Conservation (phyloP, 2,888 invertebrate species). For the Andrena bucephala region DNA sequence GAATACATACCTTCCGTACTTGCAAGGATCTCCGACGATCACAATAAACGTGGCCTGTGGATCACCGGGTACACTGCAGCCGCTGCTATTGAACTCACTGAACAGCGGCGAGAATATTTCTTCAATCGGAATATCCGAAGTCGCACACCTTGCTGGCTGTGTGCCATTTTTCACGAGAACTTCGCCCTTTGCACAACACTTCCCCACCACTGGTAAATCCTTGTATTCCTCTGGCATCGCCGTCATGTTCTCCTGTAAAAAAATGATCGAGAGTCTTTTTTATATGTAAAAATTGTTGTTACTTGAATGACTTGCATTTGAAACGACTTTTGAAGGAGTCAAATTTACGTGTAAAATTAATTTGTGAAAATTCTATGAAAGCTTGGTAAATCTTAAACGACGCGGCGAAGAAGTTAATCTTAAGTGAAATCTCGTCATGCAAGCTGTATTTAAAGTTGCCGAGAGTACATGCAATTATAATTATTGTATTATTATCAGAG, state of each 20-base stretch:
- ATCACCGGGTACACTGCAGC: slow-evolving; percentile 83
- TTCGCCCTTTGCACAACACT: slow-evolving; percentile 78
- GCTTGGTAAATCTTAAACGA: too few relatives aligned
- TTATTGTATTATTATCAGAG: neutral
- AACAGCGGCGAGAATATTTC: slow-evolving; percentile 86
- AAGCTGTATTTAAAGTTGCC: neutral
- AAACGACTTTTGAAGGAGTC: too few relatives aligned
- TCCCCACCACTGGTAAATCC: slow-evolving; percentile 76
- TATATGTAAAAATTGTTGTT: neutral
- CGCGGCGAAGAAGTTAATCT: too few relatives aligned
- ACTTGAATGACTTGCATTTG: too few relatives aligned
- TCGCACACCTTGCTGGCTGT: slow-evolving; percentile 60
- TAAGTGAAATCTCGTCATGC: neutral
- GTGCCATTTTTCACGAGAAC: slow-evolving; percentile 66
- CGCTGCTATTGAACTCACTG: slow-evolving; percentile 86
- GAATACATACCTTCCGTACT: slow-evolving; percentile 85
- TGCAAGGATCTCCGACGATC: slow-evolving; percentile 87
- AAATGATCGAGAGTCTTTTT: neutral
- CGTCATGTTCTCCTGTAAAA: slow-evolving; percentile 73
- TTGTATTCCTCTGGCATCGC: slow-evolving; percentile 60
- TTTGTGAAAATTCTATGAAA: neutral
- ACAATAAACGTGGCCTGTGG: slow-evolving; percentile 86
- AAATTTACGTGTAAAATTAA: neutral
- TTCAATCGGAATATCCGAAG: slow-evolving; percentile 72
- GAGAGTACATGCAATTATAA: neutral